Evolutionary conservation across 92 coral and sea anemone genomes (phyloP).

Genomic region (Parazoanthus swiftii): DNA sequence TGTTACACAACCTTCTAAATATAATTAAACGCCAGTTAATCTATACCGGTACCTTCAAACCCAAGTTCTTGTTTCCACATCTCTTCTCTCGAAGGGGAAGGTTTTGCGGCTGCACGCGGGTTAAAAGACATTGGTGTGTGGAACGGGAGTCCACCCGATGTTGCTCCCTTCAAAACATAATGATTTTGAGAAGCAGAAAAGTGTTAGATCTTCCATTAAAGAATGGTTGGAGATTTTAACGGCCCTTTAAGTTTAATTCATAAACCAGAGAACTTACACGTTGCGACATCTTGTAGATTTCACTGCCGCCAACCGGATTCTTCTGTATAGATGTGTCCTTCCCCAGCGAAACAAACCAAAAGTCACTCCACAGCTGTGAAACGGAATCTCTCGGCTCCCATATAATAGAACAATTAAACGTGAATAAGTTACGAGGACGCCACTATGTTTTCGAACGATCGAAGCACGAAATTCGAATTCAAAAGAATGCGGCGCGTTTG

Average conservation of each 20-base stretch:
- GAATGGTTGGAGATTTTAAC: not conserved
- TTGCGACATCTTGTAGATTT: conserved; percentile 26
- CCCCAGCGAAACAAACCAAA: not conserved
- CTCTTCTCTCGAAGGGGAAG: conserved; percentile 93
- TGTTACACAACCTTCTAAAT: no score
- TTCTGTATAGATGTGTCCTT: not conserved
- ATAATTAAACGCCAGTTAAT: not conserved
- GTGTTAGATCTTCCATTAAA: not conserved
- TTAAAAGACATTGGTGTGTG: conserved; percentile 89
- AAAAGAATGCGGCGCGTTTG: conserved; percentile 47
- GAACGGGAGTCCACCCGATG: conserved; percentile 49
- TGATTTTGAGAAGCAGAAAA: not conserved
- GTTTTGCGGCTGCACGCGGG: conserved; percentile 72
- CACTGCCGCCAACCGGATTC: no score
- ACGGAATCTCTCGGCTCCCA: not conserved
- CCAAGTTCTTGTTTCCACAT: conserved; percentile 87
- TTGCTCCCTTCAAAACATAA: conserved; percentile 30
- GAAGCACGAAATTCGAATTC: conserved; percentile 44
- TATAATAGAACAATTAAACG: not conserved
- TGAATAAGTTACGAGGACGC: not conserved
- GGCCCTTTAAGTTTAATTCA: not conserved
- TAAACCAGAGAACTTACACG: not conserved
- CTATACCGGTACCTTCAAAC: conserved; percentile 60
- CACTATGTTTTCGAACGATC: conserved; percentile 26
- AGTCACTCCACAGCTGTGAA: not conserved